Evolutionary conservation across 2,113 vertebrate genomes (phyloP), one percentile per base, ranked within the genome.

Genomic region (Phaethon lepturus): DNA sequence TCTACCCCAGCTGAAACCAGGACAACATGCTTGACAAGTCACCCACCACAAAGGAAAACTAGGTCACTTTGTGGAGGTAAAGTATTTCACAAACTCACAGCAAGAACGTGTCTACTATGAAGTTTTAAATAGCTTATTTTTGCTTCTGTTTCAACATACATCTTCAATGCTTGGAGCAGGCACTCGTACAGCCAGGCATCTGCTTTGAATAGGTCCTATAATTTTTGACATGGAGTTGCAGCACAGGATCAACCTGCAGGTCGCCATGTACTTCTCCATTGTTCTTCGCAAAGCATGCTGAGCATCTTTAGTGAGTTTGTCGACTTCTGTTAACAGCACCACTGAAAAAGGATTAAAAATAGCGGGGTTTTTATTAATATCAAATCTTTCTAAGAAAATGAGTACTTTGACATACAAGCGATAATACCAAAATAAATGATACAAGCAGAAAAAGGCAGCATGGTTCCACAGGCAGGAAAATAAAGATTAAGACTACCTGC

Each of bases 221-320:
- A 99, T 98, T 97, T 99, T 99, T n/a, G 99, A 99, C 66, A 99
- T 99, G 78, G 99, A 99, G 95, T 98, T 99, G 74, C 99, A 99
- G 97, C 99, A 99, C 75, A 99, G 97, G 95, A 99, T 99, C 95
- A 99, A 87, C 12, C 99, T 98, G 97, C 99, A 99, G 73, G 99
- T 99, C 5, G 98, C 93, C 99, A 99, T 99, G 86, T 99, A 99
- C 89, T 99, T 99, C 90, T 99, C 99, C 99, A 99, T 99, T 3
- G 99, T 99, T 72, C 99, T 99, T 52, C 99, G 98, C 98, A 99
- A 97, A 53, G 99, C 99, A 80, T 99, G 99, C 94, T 99, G 99
- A 63, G 99, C 99, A 2, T 99, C 99, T 96, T 99, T 99, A 10
- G 99, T 99, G 78, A 99, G 99, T 96, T 99, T 99, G 97, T 99